Base-by-base conservation (phyloP, 2,797 vertebrate genomes). In the Ctenosaura bakeri region DNA sequence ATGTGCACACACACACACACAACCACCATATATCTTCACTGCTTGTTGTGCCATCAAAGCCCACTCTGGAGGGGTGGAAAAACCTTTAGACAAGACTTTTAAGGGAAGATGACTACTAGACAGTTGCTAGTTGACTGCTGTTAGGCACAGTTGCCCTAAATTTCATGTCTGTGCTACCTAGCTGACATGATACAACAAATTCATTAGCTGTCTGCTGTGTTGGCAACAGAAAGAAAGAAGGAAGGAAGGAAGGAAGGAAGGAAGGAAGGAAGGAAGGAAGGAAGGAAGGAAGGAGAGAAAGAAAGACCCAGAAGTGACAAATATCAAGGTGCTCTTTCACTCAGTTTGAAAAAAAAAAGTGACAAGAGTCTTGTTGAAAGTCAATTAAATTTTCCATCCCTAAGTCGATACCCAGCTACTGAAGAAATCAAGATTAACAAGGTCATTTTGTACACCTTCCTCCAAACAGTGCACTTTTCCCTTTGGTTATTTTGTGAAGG, bases 391-490 rank as follows among this genome's bases (percentile, higher is more conserved):
- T 85, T 74, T 52, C 66, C 50, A 29, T 2, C 2, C 26, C 42
- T 22, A 54, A 82, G 16, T 81, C 54, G 14, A 88, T 29, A 74
- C 2, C 6, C 14, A 74, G 73, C 22, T 85, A 85, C 29, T 50
- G 32, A 83, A 88, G 56, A 88, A 66, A 76, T 79, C 74, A 88
- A 59, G 78, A 54, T 78, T 78, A 89, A 83, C 62, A 88, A 62
- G 54, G 78, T 90, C 66, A 86, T 74, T 85, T 79, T 59, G 66
- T 14, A 22, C 64, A 32, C 86, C 46, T 74, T 62, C 64, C 32
- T 73, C 42, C n/a, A 20, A n/a, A 52, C n/a, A 88, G n/a, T 64
- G 26, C 18, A 69, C 46, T 85, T 88, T 86, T 90, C 42, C 54
- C 13, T 71, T 22, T 5, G 32, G 32, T 81, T 86, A 1, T 79